phyloP scores from a whole-genome alignment of 2,888 invertebrate genomes.

The Drosophila lutescens region DNA sequence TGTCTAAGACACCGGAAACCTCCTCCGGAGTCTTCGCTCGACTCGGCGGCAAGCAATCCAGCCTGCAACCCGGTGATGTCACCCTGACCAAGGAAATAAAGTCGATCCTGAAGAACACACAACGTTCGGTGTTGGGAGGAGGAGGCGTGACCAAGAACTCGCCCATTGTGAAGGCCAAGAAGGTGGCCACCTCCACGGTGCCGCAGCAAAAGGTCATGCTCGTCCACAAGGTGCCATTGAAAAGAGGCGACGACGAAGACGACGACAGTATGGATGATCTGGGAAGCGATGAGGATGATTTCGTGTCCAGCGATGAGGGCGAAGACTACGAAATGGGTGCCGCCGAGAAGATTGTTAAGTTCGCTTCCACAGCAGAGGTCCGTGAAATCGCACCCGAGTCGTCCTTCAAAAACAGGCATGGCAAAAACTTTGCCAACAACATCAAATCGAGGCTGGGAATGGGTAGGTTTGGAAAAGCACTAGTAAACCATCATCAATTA shows the following conservation, averaged over 20 bases:
- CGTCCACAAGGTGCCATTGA: constrained; percentile 83
- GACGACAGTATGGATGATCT: constrained; percentile 68
- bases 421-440: constrained; percentile 58
- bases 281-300: constrained; percentile 53
- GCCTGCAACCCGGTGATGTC: constrained; percentile 28
- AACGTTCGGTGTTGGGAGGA: constrained; percentile 13
- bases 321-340: constrained; percentile 50
- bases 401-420: constrained; percentile 52
- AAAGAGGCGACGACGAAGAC: constrained; percentile 75
- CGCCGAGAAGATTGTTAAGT: constrained; percentile 83
- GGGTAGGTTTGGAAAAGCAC: constrained; percentile 32
- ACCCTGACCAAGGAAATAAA: constrained; percentile 72
- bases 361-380: constrained; percentile 84
- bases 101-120: constrained; percentile 81
- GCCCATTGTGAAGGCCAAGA: constrained; percentile 72
- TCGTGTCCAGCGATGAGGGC: constrained; percentile 43
- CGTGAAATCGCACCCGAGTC: constrained; percentile 82
- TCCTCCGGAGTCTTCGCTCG: constrained; percentile 82
- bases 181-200: constrained; percentile 35
- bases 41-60: constrained; percentile 78
- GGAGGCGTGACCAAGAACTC: constrained; percentile 47
- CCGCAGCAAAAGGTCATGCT: constrained; percentile 82
- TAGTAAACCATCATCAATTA: background rate
- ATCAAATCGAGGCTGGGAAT: constrained; percentile 79
- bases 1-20: constrained; percentile 42